phyloP scores from a whole-genome alignment of 2,113 vertebrate species.

The Globicephala melas region DNA sequence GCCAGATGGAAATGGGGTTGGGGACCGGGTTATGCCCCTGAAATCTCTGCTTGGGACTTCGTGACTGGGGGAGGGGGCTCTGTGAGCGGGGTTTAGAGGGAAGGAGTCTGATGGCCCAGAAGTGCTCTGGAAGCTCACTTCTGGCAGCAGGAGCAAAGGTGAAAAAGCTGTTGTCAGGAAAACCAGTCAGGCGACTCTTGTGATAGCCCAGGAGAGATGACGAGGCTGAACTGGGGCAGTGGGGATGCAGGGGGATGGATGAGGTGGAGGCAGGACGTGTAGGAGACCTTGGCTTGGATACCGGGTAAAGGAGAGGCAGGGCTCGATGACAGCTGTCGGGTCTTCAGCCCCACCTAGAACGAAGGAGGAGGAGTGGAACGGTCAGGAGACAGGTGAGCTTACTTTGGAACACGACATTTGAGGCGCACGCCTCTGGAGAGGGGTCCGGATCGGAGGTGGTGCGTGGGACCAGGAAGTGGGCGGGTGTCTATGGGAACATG shows the following conservation, averaged over 20 bases:
- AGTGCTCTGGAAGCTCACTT: neutral
- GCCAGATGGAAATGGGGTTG: neutral
- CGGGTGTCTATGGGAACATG: neutral
- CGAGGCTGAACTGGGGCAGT: neutral
- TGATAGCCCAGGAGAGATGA: neutral
- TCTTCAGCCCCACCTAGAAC: neutral
- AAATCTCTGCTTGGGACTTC: neutral
- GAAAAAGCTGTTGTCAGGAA: conserved; percentile 26
- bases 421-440: neutral
- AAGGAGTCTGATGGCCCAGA: neutral
- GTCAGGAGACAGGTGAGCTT: neutral
- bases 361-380: neutral
- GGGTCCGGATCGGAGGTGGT: neutral
- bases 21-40: neutral
- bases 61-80: neutral
- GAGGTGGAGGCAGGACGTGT: neutral
- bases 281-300: neutral
- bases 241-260: neutral
- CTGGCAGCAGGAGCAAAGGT: neutral
- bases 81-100: neutral
- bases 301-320: neutral
- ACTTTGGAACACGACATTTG: neutral
- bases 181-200: conserved; percentile 29
- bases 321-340: neutral
- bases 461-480: neutral